phyloP scores from a whole-genome alignment of 2,797 vertebrate genomes.

The Aythya fuligula region DNA sequence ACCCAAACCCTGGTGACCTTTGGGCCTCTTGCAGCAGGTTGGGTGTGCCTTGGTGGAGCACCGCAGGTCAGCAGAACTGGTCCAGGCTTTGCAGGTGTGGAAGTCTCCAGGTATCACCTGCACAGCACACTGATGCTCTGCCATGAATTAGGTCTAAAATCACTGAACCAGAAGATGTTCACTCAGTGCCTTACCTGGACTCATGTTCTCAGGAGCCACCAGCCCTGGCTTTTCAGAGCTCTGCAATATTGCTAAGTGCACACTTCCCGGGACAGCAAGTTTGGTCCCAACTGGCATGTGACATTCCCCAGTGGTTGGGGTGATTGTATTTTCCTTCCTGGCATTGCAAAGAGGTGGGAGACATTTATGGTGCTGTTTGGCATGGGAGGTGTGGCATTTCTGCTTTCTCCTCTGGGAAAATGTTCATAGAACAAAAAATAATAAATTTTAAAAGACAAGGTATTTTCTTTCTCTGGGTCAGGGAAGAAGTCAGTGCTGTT shows the following conservation, averaged over 20 bases:
- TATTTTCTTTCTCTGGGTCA: neutral
- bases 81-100: neutral
- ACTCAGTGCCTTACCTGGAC: neutral
- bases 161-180: neutral
- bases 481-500: neutral
- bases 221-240: neutral
- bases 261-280: neutral
- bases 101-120: neutral
- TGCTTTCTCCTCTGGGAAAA: conserved; percentile 41
- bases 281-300: neutral
- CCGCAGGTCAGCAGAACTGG: neutral
- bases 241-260: neutral
- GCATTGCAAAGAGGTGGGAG: neutral
- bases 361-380: neutral
- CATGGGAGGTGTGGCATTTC: neutral
- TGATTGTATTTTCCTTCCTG: neutral
- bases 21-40: neutral
- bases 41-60: neutral
- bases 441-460: neutral
- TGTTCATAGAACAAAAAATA: neutral
- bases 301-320: neutral
- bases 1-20: neutral
- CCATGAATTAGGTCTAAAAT: neutral
- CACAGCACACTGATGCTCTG: neutral
- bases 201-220: neutral